These are phyloP conservation scores for Pandemis cinnamomeana DNA, from an alignment of 2,888 invertebrate species.

Conservation along the genomic window DNA sequence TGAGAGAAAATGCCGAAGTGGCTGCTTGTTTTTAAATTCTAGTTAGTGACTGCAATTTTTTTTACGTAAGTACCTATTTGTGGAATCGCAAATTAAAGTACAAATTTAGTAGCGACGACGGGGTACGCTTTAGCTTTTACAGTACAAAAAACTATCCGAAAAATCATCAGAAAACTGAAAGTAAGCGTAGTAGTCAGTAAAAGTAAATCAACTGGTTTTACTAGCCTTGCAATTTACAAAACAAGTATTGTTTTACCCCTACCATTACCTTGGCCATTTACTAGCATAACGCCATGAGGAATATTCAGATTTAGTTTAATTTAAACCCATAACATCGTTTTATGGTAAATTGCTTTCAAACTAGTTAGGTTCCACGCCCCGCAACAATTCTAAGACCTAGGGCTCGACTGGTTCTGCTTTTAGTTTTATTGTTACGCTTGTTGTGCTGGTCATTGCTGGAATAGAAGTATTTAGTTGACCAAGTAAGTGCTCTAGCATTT, in stretches of 20 bases:
- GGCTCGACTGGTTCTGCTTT: conserved; percentile 4
- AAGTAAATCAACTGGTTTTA: conserved; percentile 27
- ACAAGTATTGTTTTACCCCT: conserved; percentile 32
- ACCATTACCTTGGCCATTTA: conserved; percentile 25
- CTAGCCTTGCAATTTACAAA: conserved; percentile 26
- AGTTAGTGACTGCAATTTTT: background rate
- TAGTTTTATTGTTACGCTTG: background rate
- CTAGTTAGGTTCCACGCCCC: conserved; percentile 29
- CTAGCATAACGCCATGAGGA: conserved; percentile 31
- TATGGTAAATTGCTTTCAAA: conserved; percentile 36
- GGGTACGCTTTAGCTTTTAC: background rate
- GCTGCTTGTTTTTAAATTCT: background rate
- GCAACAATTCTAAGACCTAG: conserved; percentile 19
- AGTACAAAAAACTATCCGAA: conserved; percentile 9
- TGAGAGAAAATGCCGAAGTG: background rate
- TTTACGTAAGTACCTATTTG: background rate
- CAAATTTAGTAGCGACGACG: background rate
- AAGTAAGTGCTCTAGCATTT: no score
- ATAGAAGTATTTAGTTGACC: no score
- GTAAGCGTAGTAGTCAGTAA: conserved; percentile 15
- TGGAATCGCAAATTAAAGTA: background rate
- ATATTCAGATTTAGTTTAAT: conserved; percentile 34
- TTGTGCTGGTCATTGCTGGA: background rate
- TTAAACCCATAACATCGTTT: conserved; percentile 36
- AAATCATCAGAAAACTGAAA: conserved; percentile 27